Evolutionary conservation across 2,888 invertebrate species (phyloP).

Genomic region (Melolontha melolontha): DNA sequence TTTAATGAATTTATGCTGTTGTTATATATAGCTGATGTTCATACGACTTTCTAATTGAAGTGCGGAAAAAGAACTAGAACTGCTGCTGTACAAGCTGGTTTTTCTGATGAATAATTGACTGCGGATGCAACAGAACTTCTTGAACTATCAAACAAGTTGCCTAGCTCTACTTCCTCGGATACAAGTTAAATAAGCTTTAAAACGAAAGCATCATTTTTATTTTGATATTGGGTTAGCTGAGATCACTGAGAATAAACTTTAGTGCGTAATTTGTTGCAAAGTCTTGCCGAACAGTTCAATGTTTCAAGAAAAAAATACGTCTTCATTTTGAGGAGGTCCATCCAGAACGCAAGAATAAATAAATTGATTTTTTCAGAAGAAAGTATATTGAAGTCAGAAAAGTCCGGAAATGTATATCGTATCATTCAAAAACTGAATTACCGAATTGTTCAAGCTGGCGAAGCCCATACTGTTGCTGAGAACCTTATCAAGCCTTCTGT

Average conservation of each 20-base stretch:
- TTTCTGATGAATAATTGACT: too few species aligned
- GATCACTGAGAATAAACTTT: background rate
- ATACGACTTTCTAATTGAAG: too few species aligned
- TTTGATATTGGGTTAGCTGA: too few species aligned
- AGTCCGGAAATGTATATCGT: background rate
- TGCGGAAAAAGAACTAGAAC: too few species aligned
- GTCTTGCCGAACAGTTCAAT: constrained; percentile 10
- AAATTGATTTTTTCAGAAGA: background rate
- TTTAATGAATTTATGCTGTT: too few species aligned
- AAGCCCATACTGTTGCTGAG: constrained; percentile 8
- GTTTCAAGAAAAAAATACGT: constrained; percentile 6
- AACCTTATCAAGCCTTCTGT: constrained; percentile 7
- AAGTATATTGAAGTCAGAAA: background rate
- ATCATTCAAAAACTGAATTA: background rate
- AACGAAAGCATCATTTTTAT: too few species aligned
- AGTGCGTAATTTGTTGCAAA: constrained; percentile 9
- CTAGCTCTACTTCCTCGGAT: too few species aligned
- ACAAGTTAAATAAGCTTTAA: too few species aligned
- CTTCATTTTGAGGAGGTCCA: background rate
- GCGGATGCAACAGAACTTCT: too few species aligned
- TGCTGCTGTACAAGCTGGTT: too few species aligned
- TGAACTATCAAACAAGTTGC: too few species aligned
- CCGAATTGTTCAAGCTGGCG: constrained; percentile 1
- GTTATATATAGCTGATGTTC: too few species aligned
- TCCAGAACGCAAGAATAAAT: constrained; percentile 1